Percentiles rank a stretch among this genome's conserved stretches.
These are phyloP conservation scores for Platysteira castanea DNA, from an alignment of 2,113 vertebrate genomes.

Conservation along the genomic window DNA sequence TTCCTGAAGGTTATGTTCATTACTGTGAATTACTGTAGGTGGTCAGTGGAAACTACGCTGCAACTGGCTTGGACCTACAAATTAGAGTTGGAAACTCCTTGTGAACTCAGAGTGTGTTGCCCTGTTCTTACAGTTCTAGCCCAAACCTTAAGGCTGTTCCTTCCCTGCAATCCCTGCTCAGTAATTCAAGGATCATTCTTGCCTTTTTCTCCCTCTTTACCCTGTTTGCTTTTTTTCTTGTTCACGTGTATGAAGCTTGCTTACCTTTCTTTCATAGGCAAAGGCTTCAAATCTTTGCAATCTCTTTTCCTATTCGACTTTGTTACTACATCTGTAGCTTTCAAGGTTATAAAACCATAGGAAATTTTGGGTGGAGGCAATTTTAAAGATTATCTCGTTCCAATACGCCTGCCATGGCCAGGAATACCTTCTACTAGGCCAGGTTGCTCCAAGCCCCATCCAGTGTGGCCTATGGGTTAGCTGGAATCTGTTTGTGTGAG, in stretches of 20 bases:
- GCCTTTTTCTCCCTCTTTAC: no score
- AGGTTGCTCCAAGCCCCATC: not conserved
- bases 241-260: not conserved
- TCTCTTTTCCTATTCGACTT: not conserved
- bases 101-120: no score
- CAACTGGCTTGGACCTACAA: no score
- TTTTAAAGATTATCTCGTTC: not conserved
- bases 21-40: no score
- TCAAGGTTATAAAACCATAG: not conserved
- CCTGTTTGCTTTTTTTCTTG: not conserved
- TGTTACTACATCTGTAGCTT: not conserved
- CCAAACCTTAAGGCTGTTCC: no score
- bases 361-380: not conserved
- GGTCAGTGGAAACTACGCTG: no score
- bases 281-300: not conserved
- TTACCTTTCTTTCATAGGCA: not conserved
- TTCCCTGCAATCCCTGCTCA: no score
- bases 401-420: not conserved
- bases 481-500: rapidly evolving
- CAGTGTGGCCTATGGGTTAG: not conserved
- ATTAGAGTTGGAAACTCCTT: no score
- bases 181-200: no score
- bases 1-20: no score
- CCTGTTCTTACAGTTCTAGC: no score
- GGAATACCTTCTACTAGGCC: not conserved